Base-by-base conservation (phyloP, 2,797 vertebrate species). In the Sternarchorhynchus goeldii region DNA sequence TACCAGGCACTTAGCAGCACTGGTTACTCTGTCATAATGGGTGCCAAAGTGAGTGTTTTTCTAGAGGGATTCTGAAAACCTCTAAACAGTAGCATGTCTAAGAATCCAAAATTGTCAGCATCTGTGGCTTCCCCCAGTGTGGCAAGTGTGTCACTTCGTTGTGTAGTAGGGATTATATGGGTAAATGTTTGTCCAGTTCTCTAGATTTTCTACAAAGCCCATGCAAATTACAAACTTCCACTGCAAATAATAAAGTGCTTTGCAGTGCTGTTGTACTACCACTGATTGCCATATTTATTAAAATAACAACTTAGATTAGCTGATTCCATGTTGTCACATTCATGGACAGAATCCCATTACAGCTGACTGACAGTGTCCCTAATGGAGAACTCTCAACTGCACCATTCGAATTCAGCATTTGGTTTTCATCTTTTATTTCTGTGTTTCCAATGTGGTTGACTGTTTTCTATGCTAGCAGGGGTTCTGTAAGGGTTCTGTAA, bases 361-460 rank as follows among this genome's bases (percentile, higher is more conserved):
- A 62, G 73, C 56, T 73, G 66, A 59, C 56, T 20, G 32, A 79
- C 71, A 50, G 21, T 53, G 36, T n/a, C 18, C 25, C 14, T 65
- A 75, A 72, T 79, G 39, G 17, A 76, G 14, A 18, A 34, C 36
- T 50, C 68, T 57, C 36, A 32, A 29, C 31, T 6, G 45, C 1
- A 8, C 53, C 12, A 59, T 73, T 45, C 20, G 45, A 69, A 68
- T 69, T 73, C 6, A 29, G 63, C 20, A 74, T 77, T 78, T 76
- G 14, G 77, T 79, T 76, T 78, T 36, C 41, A 70, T 71, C 39
- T 50, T 36, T 76, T 53, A 75, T 76, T 29, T 73, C 39, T 66
- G 60, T 62, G 21, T 20, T 58, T 50, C 18, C 53, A 62, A 75
- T 56, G 41, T 75, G 36, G 18, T 63, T 63, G 16, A 45, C 34